phyloP scores from a whole-genome alignment of 2,888 invertebrate species.

The Limnephilus lunatus region DNA sequence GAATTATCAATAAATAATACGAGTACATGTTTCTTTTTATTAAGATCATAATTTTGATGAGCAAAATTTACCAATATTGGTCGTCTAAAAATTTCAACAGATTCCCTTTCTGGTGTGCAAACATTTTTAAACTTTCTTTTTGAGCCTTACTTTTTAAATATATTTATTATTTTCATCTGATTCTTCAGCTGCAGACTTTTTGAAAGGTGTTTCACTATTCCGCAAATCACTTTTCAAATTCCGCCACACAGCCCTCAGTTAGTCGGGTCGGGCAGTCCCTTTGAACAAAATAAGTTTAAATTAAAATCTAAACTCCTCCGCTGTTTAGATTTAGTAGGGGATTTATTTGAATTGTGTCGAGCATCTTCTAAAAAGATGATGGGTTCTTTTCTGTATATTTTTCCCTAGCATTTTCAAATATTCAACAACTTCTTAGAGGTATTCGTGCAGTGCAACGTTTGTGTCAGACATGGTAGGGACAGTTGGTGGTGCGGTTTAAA shows the following conservation, averaged over 20 bases:
- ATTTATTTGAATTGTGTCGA: slow-evolving; percentile 1
- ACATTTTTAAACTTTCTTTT: slow-evolving; percentile 16
- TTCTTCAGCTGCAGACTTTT: slow-evolving; percentile 2
- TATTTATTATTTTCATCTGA: background rate
- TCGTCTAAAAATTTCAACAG: background rate
- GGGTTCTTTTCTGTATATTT: slow-evolving; percentile 73
- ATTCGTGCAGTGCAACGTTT: slow-evolving; percentile 39
- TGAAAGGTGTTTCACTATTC: slow-evolving; percentile 6
- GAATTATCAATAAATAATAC: too few relatives aligned
- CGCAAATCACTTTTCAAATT: background rate
- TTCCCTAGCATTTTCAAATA: slow-evolving; percentile 75
- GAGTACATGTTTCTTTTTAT: too few relatives aligned
- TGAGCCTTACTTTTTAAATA: background rate
- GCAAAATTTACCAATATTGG: too few relatives aligned
- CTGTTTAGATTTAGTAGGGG: slow-evolving; percentile 13
- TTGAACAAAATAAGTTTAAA: background rate
- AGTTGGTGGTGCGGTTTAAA: slow-evolving; percentile 10
- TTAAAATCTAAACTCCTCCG: too few relatives aligned
- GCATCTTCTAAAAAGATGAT: slow-evolving; percentile 69
- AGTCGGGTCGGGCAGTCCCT: background rate
- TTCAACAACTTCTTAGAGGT: slow-evolving; percentile 71
- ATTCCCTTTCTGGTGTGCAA: background rate
- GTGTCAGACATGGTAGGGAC: slow-evolving; percentile 30
- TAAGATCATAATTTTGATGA: too few relatives aligned
- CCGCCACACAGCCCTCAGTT: background rate